Base-by-base conservation (phyloP, 35 echinoderm and acorn worm genomes). In the Ophioderma brevispina region DNA sequence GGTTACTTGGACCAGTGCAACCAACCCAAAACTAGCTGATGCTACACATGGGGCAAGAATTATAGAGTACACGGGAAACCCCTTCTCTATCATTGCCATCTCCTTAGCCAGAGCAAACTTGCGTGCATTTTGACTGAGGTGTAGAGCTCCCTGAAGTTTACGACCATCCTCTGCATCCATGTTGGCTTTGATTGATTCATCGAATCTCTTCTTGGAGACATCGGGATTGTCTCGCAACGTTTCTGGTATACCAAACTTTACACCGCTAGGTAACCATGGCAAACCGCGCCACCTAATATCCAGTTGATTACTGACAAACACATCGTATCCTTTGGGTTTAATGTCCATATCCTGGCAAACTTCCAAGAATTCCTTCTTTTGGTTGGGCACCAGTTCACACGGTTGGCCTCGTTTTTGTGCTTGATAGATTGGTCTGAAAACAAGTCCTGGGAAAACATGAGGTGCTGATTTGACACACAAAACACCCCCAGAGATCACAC, bases 51-150 rank as follows among this genome's bases (percentile, higher is more conserved):
- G 97, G 30, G 94, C 94, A 46, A 99, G n/a, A 17, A 88, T 23
- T 2, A 94, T 82, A 39, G 91, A 85, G 39, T 85, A 87, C 0
- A 91, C 39, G 18, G 90, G 18, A 46, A 64, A 76, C 30, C 87
- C 83, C 31, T 80, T 82, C 0, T 99, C 70, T 10, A 70, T 81
- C 35, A 84, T 43, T 31, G 85, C 52, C 36, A 95, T 64, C 81
- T 95, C 90, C 39, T 76, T 91, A 10, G 90, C 97, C 4, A 99
- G 64, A 11, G 90, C 87, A 93, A 95, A 99, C 41, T 91, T 93
- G 35, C 97, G 55, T 0, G 97, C 93, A 14, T 82, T 64, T 55
- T 84, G 40, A 75, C 93, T 95, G 42, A 99, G 43, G 18, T 46
- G 38, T n/a, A 99, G 78, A 41, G 93, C 90, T 18, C 95, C 38